A percentile compares a stretch with the other conserved stretches of the same genome.
phyloP scores from a whole-genome alignment of 2,797 vertebrate genomes.

The Gephyroberyx darwinii region DNA sequence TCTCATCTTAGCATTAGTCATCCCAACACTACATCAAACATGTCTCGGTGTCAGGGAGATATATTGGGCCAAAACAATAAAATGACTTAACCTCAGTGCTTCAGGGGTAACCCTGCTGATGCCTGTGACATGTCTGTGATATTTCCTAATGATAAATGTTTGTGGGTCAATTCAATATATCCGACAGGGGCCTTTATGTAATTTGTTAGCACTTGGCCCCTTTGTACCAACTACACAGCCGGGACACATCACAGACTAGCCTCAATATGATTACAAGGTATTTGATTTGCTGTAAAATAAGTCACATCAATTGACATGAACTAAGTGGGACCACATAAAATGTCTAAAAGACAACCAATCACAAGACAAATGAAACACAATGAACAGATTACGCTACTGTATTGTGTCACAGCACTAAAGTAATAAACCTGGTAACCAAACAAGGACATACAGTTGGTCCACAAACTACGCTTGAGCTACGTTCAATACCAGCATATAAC shows the following conservation, averaged over 20 bases:
- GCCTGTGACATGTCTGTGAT: constrained; percentile 26
- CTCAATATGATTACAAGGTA: constrained; percentile 3
- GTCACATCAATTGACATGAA: neutral
- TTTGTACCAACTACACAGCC: constrained; percentile 1
- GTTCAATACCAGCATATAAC: too few species aligned
- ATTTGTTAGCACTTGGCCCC: constrained; percentile 29
- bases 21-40: constrained; percentile 10
- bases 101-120: neutral
- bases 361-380: neutral
- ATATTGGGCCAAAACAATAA: constrained; percentile 14
- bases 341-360: too few species aligned
- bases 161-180: constrained; percentile 19
- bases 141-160: constrained; percentile 13
- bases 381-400: neutral
- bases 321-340: too few species aligned
- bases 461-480: too few species aligned
- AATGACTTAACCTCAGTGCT: constrained; percentile 10
- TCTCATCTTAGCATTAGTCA: constrained; percentile 38
- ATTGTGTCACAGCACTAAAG: too few species aligned
- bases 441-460: neutral
- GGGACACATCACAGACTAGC: too few species aligned
- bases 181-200: neutral
- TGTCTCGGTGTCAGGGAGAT: neutral
- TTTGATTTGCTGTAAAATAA: constrained; percentile 13
- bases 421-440: neutral